Conservation (phyloP, 2,888 invertebrate species). For the Nasonovia ribisnigri region DNA sequence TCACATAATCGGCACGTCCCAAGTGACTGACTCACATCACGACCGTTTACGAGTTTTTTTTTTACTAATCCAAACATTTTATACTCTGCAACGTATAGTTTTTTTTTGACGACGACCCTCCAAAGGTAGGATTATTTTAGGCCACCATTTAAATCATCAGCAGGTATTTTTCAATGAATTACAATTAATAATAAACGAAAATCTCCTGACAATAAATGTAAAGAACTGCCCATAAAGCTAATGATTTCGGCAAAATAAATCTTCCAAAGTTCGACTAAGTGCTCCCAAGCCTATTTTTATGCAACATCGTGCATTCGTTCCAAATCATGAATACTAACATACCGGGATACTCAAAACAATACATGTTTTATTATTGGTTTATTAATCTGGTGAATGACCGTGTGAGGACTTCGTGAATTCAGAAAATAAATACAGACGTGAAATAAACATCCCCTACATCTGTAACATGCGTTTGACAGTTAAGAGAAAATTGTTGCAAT, state of each 20-base stretch:
- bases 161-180: background rate
- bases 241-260: background rate
- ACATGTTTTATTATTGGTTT: background rate
- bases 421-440: background rate
- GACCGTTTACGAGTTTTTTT: background rate
- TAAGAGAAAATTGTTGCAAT: background rate
- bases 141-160: background rate
- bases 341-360: background rate
- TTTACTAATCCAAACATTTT: background rate
- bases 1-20: slow-evolving; percentile 8
- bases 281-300: background rate
- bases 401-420: background rate
- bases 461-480: background rate
- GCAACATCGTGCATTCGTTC: background rate
- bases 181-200: background rate
- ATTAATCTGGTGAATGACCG: background rate
- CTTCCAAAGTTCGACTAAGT: background rate
- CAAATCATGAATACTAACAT: background rate
- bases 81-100: background rate
- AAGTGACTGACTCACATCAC: background rate
- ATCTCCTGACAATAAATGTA: background rate
- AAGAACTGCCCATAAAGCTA: background rate
- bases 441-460: background rate
- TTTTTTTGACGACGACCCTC: background rate
- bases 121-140: background rate